Evolutionary conservation across 2,113 vertebrate genomes (phyloP).

Genomic region (Callopanchax toddi): DNA sequence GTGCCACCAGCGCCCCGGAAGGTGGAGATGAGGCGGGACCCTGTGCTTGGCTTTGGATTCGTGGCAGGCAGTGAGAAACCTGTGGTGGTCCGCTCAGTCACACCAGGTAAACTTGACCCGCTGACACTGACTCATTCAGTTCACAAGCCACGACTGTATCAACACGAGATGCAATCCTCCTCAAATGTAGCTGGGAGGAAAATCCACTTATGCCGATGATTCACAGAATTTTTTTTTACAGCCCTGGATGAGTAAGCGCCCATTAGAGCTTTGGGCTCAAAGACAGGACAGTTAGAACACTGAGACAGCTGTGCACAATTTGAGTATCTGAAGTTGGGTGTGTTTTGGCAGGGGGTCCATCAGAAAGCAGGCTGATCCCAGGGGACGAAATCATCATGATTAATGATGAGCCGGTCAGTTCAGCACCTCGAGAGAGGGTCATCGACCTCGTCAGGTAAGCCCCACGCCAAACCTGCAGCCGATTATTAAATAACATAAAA

Average conservation of each 20-base stretch:
- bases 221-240: constrained; percentile 52
- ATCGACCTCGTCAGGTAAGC: constrained; percentile 98
- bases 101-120: constrained; percentile 86
- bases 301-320: constrained; percentile 17
- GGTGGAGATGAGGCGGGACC: constrained; percentile 98
- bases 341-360: constrained; percentile 89
- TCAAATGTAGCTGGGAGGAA: constrained; percentile 28
- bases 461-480: constrained; percentile 18
- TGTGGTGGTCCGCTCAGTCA: constrained; percentile 96
- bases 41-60: constrained; percentile 96
- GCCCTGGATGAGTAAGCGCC: constrained; percentile 44
- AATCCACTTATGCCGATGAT: constrained; percentile 42
- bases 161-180: constrained; percentile 34
- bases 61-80: constrained; percentile 99
- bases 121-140: constrained; percentile 43
- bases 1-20: constrained; percentile 90
- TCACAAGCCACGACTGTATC: constrained; percentile 18
- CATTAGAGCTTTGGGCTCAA: constrained; percentile 33
- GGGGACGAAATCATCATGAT: constrained; percentile 99
- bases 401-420: constrained; percentile 94
- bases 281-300: constrained; percentile 20
- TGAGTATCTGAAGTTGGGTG: constrained; percentile 46
- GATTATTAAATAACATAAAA: neutral
- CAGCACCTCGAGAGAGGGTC: constrained; percentile 94
- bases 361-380: constrained; percentile 94